phyloP scores from a whole-genome alignment of 1,140 invertebrate genomes.

The Lasioglossum albipes region DNA sequence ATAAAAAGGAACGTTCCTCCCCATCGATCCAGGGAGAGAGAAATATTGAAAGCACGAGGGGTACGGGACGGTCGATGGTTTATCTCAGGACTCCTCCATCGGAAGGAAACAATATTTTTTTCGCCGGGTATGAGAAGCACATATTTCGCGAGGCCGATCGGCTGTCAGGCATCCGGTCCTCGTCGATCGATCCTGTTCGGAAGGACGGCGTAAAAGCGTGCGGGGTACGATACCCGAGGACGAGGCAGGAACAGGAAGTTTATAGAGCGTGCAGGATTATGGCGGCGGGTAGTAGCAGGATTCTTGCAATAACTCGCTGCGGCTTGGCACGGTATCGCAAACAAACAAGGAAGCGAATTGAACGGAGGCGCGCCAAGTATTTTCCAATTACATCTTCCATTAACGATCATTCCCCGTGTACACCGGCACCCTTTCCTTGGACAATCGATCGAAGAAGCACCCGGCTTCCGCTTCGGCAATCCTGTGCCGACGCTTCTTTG shows the following conservation, averaged over 20 bases:
- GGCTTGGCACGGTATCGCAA: conserved; percentile 64
- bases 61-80: not conserved
- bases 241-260: conserved; percentile 45
- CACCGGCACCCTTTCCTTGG: conserved; percentile 9
- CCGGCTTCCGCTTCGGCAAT: not conserved
- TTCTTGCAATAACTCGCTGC: conserved; percentile 66
- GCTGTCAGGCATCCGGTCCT: conserved; percentile 20
- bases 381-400: conserved; percentile 70
- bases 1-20: too few relatives aligned
- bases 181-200: conserved; percentile 40
- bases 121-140: not conserved
- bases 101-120: conserved; percentile 10
- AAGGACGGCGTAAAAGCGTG: conserved; percentile 45
- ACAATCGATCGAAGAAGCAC: conserved; percentile 42
- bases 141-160: conserved; percentile 43
- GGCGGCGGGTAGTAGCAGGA: conserved; percentile 52
- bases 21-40: not conserved
- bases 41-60: not conserved
- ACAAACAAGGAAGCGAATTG: conserved; percentile 63
- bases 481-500: not conserved
- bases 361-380: conserved; percentile 69
- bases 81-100: not conserved
- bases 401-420: conserved; percentile 62
- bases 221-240: conserved; percentile 32
- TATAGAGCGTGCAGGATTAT: conserved; percentile 60